These are phyloP conservation scores for Drosophila novamexicana DNA, from an alignment of 1,140 invertebrate species.

Conservation along the genomic window DNA sequence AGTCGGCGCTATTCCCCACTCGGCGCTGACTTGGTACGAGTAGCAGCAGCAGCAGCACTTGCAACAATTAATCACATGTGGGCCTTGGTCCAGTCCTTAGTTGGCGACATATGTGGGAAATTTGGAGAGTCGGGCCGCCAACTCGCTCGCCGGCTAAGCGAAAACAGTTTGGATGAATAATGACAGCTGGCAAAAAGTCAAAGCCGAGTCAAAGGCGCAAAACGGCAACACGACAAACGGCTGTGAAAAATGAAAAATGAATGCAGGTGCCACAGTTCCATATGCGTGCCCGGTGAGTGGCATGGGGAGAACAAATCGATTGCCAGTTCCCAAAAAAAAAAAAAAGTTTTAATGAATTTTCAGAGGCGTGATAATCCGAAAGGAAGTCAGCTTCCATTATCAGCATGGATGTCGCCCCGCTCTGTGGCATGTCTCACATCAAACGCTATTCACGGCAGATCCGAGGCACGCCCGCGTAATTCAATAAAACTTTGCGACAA, in stretches of 20 bases:
- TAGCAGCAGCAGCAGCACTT: slow-evolving; percentile 27
- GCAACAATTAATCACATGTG: slow-evolving; percentile 74
- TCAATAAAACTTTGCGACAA: slow-evolving; percentile 83
- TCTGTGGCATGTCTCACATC: slow-evolving; percentile 44
- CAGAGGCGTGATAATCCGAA: slow-evolving; percentile 78
- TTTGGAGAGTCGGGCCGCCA: slow-evolving; percentile 51
- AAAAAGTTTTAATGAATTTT: slow-evolving; percentile 81
- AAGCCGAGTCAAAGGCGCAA: slow-evolving; percentile 80
- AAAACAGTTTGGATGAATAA: slow-evolving; percentile 80
- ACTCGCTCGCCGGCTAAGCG: slow-evolving; percentile 50
- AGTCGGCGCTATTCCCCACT: slow-evolving; percentile 10
- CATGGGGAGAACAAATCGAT: slow-evolving; percentile 45
- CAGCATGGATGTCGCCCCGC: slow-evolving; percentile 15
- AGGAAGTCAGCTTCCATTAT: slow-evolving; percentile 38
- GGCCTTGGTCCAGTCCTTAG: slow-evolving; percentile 40
- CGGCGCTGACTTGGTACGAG: slow-evolving; percentile 10
- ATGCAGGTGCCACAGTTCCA: slow-evolving; percentile 66
- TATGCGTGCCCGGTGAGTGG: neutral
- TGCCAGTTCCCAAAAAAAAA: slow-evolving; percentile 46
- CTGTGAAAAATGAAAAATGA: slow-evolving; percentile 73
- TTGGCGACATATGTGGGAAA: slow-evolving; percentile 77
- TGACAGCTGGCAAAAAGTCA: slow-evolving; percentile 82
- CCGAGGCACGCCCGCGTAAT: slow-evolving; percentile 75
- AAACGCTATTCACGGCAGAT: slow-evolving; percentile 52
- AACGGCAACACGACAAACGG: slow-evolving; percentile 62